Evolutionary conservation across 2,888 invertebrate genomes (phyloP).

Genomic region (Neoaliturus tenellus): DNA sequence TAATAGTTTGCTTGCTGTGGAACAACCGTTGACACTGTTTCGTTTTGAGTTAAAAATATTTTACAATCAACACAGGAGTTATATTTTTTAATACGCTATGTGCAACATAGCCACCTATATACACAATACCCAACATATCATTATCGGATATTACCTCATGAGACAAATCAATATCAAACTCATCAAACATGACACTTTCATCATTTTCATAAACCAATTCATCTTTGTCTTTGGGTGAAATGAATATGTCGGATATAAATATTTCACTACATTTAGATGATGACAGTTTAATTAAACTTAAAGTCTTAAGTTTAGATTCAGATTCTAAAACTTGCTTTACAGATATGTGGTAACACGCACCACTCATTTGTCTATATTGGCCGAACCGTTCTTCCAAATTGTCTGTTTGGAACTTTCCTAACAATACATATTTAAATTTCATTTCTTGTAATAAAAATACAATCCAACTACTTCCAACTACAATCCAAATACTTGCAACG

Average conservation of each 20-base stretch:
- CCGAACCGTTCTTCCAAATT: slow-evolving; percentile 62
- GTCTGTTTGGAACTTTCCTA: slow-evolving; percentile 64
- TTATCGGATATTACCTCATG: neutral
- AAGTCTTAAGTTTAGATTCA: slow-evolving; percentile 56
- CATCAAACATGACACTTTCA: neutral
- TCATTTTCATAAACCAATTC: too few species aligned
- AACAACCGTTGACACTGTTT: neutral
- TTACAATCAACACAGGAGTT: neutral
- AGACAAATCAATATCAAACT: neutral
- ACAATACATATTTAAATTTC: slow-evolving; percentile 57
- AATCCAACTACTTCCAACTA: too few species aligned
- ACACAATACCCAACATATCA: slow-evolving; percentile 1
- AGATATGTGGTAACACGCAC: slow-evolving; percentile 59
- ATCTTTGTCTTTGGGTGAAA: neutral
- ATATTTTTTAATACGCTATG: neutral
- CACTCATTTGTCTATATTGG: slow-evolving; percentile 61
- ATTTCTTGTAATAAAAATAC: slow-evolving; percentile 7
- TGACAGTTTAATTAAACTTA: slow-evolving; percentile 26
- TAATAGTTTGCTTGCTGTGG: neutral
- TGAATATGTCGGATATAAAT: neutral
- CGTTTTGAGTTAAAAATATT: neutral
- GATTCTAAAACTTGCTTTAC: slow-evolving; percentile 60
- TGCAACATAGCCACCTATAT: slow-evolving; percentile 13
- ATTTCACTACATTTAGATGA: slow-evolving; percentile 17
- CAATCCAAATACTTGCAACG: too few species aligned